Evolutionary conservation across 2,113 vertebrate species (phyloP), one percentile per base, ranked within the genome.

Genomic region (Oxyruncus cristatus): DNA sequence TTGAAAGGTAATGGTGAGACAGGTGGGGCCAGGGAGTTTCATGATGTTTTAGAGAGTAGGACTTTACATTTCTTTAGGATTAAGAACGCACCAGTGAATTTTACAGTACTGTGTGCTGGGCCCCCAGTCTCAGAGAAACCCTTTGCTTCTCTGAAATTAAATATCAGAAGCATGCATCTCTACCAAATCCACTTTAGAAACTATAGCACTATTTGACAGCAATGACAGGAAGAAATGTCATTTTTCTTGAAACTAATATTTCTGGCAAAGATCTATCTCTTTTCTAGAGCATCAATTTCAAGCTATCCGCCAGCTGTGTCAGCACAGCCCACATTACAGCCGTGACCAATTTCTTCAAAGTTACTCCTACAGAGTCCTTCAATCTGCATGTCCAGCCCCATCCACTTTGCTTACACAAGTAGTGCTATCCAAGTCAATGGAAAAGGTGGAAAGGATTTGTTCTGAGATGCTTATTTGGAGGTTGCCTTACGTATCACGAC

Each of bases 281-380:
- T 92, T 87, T 81, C 59, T 85, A 89, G 87, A 88, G 80, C 80
- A 94, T 93, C 62, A 91, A 58, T 96, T 96, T 87, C 66, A 59
- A 89, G 84, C 44, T 97, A 62, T 88, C 85, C 89, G 67, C 92
- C 72, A 89, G 85, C 76, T 95, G 68, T 73, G 85, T 94, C 94
- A 95, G 93, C 90, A 88, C 85, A 88, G 85, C 86, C 92, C 88
- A 55, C 72, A 85, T 91, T 87, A 81, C 23, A 93, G 78, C 82
- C 0, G 1, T 91, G 94, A 96, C 71, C 95, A 72, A 90, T 92
- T 95, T 94, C 63, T 78, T 65, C 50, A 80, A 88, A 89, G 76
- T 84, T 75, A 85, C 67, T 94, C 55, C 86, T 82, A 58, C 42
- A 28, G 67, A 92, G 81, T 89, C 68, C 93, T 93, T 85, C 91